Conservation (phyloP, 1,140 invertebrate genomes). For the Pogonomyrmex californicus region DNA sequence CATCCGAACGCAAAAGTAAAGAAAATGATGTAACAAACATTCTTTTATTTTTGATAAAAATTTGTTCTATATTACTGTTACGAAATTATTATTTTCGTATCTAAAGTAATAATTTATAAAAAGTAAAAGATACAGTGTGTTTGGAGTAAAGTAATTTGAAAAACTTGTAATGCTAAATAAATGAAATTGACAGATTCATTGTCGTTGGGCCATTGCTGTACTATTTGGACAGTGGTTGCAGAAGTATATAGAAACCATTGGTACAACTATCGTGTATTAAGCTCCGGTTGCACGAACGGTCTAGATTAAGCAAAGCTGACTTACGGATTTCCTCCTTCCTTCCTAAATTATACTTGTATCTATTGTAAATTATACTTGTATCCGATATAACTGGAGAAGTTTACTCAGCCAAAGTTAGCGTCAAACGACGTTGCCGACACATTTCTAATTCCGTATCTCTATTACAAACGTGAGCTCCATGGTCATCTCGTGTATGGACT, state of each 20-base stretch:
- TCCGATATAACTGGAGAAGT: constrained; percentile 32
- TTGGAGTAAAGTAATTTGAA: not conserved
- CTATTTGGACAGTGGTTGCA: constrained; percentile 12
- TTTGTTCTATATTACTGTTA: not conserved
- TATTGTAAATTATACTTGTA: constrained; percentile 33
- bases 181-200: not conserved
- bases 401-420: constrained; percentile 36
- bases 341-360: constrained; percentile 41
- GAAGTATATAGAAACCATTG: constrained; percentile 14
- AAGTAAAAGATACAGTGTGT: not conserved
- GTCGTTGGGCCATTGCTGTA: not conserved
- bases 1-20: not conserved
- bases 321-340: constrained; percentile 36
- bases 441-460: not conserved
- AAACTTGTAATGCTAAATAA: not conserved
- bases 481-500: not conserved
- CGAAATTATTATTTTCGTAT: too few relatives aligned
- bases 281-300: constrained; percentile 4
- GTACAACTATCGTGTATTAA: constrained; percentile 30
- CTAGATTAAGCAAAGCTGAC: constrained; percentile 38
- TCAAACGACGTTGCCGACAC: constrained; percentile 12
- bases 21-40: not conserved
- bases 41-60: not conserved
- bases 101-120: not conserved
- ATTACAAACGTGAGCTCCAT: not conserved